Percentiles rank a stretch among this genome's conserved stretches.
Evolutionary conservation across 2,113 vertebrate species (phyloP).

Genomic region (Tichodroma muraria): DNA sequence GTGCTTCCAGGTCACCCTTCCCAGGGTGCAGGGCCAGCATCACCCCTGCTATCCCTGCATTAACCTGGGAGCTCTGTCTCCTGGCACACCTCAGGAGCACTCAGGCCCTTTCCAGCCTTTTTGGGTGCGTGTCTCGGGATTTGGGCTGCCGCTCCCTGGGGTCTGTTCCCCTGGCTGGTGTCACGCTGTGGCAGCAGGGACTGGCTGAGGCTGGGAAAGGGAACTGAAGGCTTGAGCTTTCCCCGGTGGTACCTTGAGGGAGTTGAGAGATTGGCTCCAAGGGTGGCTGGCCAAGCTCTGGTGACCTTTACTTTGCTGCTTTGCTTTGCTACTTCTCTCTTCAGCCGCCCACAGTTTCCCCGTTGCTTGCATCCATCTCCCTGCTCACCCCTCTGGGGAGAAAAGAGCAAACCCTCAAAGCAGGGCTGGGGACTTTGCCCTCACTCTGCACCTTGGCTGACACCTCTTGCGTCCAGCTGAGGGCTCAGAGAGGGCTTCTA

Average conservation of each 20-base stretch:
- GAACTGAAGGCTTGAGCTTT: slow-evolving; percentile 16
- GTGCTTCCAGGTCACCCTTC: neutral
- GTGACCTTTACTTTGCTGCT: slow-evolving; percentile 13
- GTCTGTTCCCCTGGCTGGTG: neutral
- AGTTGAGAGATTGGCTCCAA: neutral
- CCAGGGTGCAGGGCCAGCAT: neutral
- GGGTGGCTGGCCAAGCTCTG: neutral
- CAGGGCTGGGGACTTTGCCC: neutral
- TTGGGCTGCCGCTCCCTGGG: neutral
- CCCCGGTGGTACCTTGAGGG: neutral
- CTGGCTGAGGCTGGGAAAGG: neutral
- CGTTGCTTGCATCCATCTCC: accelerated
- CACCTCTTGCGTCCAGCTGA: neutral
- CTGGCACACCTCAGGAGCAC: neutral
- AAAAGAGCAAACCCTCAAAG: neutral
- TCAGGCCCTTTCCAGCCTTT: neutral
- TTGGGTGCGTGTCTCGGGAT: neutral
- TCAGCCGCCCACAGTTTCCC: neutral
- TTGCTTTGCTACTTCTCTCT: slow-evolving; percentile 18
- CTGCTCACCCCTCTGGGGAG: neutral
- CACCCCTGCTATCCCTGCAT: neutral
- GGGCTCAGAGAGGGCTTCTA: neutral
- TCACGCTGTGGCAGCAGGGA: accelerated
- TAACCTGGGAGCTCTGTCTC: neutral
- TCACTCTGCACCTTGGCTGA: neutral